Conservation (phyloP, 1,140 invertebrate species). For the Steinernema feltiae region DNA sequence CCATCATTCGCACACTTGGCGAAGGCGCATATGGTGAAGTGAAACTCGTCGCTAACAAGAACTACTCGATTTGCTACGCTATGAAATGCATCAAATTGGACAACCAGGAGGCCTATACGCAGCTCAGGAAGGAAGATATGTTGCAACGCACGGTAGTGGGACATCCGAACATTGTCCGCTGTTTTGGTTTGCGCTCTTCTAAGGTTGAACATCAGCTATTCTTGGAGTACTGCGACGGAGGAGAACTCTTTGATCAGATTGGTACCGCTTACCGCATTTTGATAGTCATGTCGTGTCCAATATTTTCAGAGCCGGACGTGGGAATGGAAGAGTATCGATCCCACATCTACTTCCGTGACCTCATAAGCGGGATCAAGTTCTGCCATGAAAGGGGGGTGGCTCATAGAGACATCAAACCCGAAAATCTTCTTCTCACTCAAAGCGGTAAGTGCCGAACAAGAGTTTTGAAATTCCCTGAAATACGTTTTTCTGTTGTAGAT, state of each 20-base stretch:
- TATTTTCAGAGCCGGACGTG: constrained; percentile 75
- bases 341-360: constrained; percentile 80
- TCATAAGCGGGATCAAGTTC: constrained; percentile 65
- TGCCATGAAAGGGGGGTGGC: constrained; percentile 58
- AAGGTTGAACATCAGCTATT: constrained; percentile 71
- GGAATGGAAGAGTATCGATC: constrained; percentile 76
- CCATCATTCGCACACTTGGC: constrained; percentile 32
- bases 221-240: constrained; percentile 88
- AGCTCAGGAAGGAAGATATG: constrained; percentile 23
- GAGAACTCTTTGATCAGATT: constrained; percentile 93
- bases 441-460: too few relatives aligned
- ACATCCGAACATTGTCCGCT: constrained; percentile 35
- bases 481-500: too few relatives aligned
- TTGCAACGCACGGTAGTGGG: constrained; percentile 18
- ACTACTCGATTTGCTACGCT: constrained; percentile 27
- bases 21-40: constrained; percentile 45
- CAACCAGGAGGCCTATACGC: background rate
- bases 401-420: constrained; percentile 75
- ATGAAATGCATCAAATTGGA: constrained; percentile 34
- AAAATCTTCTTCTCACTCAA: constrained; percentile 83
- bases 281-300: background rate
- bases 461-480: too few relatives aligned
- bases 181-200: constrained; percentile 29
- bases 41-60: constrained; percentile 30
- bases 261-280: constrained; percentile 65